Base-by-base conservation (phyloP, 2,113 vertebrate species). In the Phrynosoma blainvillii region DNA sequence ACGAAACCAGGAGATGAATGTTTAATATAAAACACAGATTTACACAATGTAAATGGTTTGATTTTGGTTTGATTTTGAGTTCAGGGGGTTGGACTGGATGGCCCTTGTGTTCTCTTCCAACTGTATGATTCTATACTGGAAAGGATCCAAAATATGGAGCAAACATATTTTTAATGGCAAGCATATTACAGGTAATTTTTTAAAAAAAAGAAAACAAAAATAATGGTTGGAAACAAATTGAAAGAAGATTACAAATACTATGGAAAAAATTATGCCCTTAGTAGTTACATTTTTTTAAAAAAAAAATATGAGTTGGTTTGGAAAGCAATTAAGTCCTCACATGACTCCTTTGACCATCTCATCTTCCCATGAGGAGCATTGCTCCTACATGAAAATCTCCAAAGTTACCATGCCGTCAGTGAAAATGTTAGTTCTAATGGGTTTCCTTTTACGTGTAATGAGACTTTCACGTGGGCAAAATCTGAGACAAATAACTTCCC, bases 121-220 rank as follows among this genome's bases (percentile, higher is more conserved):
- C 36, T 36, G 1, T 36, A 2, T 36, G 36, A 36, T 36, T 36
- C 36, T 36, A 36, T 36, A 36, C 36, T 8, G 84, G 89, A 47
- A 90, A 59, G 74, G 59, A 75, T 73, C 76, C 54, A 82, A 40
- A 68, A 27, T 7, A 14, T 0, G 4, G 14, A 83, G 84, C 62
- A 87, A 47, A 56, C 36, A 75, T 56, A 21, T 83, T 52, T 0
- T 52, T 32, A 74, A 70, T 78, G 82, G 85, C 80, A 32, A 68
- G 47, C 84, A 56, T 80, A 86, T 0, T 0, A 85, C 25, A 0
- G 0, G 54, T 77, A 11, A 77, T 47, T 62, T 86, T 54, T 40
- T 11, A 42, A 66, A 0, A 47, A 87, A 79, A 80, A 14, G 25
- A 30, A 56, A 52, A 54, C 47, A 47, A 47, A 47, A 47, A 47